Conservation (phyloP, 2,113 vertebrate species). For the Rhodinocichla rosea region DNA sequence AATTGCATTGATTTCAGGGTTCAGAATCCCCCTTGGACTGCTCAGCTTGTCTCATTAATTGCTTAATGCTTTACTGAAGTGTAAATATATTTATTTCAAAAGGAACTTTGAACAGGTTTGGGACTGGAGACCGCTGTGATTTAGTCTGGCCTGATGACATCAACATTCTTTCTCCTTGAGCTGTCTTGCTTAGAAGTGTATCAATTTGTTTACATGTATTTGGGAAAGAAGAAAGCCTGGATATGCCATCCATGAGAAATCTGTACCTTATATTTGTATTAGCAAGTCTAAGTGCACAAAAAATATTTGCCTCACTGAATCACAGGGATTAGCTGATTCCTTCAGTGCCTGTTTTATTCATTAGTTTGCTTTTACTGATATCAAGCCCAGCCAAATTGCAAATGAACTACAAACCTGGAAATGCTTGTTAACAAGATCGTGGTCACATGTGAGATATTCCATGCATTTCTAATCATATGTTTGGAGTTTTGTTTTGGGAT, state of each 20-base stretch:
- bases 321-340: conserved; percentile 67
- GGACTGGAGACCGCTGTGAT: not conserved
- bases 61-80: conserved; percentile 23
- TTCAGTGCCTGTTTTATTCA: conserved; percentile 50
- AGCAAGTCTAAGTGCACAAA: conserved; percentile 47
- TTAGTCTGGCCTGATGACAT: conserved; percentile 10
- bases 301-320: conserved; percentile 22
- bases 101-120: not conserved
- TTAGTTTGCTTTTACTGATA: conserved; percentile 39
- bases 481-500: not conserved
- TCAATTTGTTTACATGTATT: not conserved
- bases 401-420: conserved; percentile 50
- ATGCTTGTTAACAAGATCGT: not conserved
- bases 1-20: conserved; percentile 16
- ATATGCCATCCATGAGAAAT: conserved; percentile 16
- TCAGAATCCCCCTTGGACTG: not conserved
- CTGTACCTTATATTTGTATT: conserved; percentile 39
- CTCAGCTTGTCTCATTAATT: not conserved
- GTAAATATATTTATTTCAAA: conserved; percentile 24
- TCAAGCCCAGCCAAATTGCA: conserved; percentile 49
- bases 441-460: not conserved
- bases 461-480: not conserved
- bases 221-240: conserved; percentile 4
- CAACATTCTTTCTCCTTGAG: conserved; percentile 24
- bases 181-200: conserved; percentile 3